Conservation (phyloP, 2,888 invertebrate genomes). For the Hemaris fuciformis region DNA sequence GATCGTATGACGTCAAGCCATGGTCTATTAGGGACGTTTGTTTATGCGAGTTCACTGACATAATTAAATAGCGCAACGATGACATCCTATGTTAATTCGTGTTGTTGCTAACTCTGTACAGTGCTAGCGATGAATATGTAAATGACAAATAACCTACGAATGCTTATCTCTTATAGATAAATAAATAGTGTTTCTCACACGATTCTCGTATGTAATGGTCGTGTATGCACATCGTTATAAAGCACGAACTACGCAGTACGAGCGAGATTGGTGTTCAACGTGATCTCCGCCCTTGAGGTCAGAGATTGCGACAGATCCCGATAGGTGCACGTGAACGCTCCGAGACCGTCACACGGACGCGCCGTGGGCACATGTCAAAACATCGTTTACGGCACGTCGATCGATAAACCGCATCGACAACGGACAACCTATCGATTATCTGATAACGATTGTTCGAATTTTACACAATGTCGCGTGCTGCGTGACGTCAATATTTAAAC, state of each 20-base stretch:
- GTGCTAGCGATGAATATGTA: not conserved
- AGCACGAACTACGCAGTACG: not conserved
- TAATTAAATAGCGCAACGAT: not conserved
- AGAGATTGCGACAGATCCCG: constrained; percentile 42
- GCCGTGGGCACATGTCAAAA: constrained; percentile 46
- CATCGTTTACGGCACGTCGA: constrained; percentile 37
- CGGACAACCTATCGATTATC: constrained; percentile 21
- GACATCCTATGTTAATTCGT: not conserved
- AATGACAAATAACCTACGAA: not conserved
- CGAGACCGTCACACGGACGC: constrained; percentile 39
- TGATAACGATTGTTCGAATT: constrained; percentile 20
- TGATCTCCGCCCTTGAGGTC: constrained; percentile 47
- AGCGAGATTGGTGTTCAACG: constrained; percentile 30
- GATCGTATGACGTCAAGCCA: not conserved
- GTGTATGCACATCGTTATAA: not conserved
- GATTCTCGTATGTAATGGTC: not conserved
- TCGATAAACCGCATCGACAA: constrained; percentile 26
- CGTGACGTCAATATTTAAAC: constrained; percentile 18
- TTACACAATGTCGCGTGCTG: constrained; percentile 8
- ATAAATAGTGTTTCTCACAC: not conserved
- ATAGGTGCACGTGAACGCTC: constrained; percentile 46
- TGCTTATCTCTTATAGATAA: not conserved
- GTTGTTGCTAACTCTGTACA: not conserved
- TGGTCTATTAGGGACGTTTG: constrained; percentile 13
- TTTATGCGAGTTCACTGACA: constrained; percentile 22